A percentile compares a stretch with the other conserved stretches of the same genome.
Conservation (phyloP, 2,113 vertebrate genomes). For the Melierax canorus region DNA sequence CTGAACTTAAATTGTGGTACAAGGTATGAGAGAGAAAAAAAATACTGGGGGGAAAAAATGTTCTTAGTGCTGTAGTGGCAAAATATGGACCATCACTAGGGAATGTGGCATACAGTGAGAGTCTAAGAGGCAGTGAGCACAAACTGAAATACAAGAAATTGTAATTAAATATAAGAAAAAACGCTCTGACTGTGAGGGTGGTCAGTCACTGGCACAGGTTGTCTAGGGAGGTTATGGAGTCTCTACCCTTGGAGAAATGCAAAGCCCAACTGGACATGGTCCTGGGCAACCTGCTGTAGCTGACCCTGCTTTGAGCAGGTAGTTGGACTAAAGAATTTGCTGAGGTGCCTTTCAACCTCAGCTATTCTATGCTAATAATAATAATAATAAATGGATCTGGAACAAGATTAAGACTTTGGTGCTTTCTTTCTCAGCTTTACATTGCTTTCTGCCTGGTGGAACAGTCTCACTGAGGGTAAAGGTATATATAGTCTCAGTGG, state of each 20-base stretch:
- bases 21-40: neutral
- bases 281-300: neutral
- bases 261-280: neutral
- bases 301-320: neutral
- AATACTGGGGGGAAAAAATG: rapidly evolving
- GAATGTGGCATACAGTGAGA: neutral
- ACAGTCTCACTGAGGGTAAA: neutral
- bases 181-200: neutral
- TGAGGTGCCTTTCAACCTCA: neutral
- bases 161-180: neutral
- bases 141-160: neutral
- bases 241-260: neutral
- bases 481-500: rapidly evolving
- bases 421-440: neutral
- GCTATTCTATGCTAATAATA: neutral
- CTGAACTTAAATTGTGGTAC: neutral
- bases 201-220: neutral
- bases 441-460: neutral
- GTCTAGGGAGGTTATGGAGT: neutral
- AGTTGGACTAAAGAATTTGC: neutral
- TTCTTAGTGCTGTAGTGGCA: neutral
- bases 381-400: neutral
- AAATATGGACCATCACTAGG: neutral
- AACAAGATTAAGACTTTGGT: neutral
- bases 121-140: neutral